Evolutionary conservation across 2,113 vertebrate genomes (phyloP), one percentile per base, ranked within the genome.

Genomic region (Tetraodon nigroviridis): DNA sequence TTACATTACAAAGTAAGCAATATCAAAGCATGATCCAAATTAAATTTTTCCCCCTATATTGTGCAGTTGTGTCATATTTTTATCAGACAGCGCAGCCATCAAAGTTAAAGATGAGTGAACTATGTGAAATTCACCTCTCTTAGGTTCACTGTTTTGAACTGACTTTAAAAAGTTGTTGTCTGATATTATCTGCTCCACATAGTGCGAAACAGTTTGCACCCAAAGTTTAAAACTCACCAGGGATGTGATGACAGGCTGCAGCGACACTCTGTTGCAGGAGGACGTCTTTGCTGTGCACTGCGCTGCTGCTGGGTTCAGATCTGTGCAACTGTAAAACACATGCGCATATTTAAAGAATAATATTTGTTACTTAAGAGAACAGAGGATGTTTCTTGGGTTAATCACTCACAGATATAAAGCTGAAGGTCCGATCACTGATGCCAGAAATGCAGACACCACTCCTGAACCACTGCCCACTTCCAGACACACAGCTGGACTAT

Each of bases 401-500:
- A 13, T 3, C 3, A 90, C 94, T 93, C 65, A 98, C 96, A 98
- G 59, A 71, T 94, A 96, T 0, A 92, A 55, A 7, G 92, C 86
- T 42, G 78, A 82, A 44, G 94, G 85, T 46, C 96, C 95, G 0
- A 94, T 67, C 57, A 97, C 16, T 6, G 95, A 94, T 1, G 95
- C 94, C 37, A 98, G 63, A 61, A 98, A 98, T 0, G 93, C 67
- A 1, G 96, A 97, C 21, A 95, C 91, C 41, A 93, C 93, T 13
- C 97, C 96, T 7, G 97, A 98, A 1, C 97, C 96, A 10, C 90
- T 91, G 55, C 96, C 96, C 49, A 98, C 93, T 87, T 99, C 97
- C 70, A 99, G 71, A 80, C 93, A 96, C 73, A 98, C 87, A 4
- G 45, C 44, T 0, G 91, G 89, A 14, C 91, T 91, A 24, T 4